Evolutionary conservation across 1,140 invertebrate species (phyloP).

Genomic region (Paraescarpia echinospica): DNA sequence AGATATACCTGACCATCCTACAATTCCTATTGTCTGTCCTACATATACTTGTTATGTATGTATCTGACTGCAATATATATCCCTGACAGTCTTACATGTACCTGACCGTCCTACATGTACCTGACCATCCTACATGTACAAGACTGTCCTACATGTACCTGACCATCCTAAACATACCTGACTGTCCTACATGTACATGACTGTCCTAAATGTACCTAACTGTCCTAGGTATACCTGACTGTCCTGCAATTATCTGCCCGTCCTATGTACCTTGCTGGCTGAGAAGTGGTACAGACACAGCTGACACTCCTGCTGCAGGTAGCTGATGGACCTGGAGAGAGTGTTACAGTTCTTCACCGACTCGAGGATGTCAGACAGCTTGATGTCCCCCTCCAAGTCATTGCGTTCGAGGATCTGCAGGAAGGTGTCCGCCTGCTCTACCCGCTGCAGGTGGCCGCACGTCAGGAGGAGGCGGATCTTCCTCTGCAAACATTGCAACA

Average conservation of each 20-base stretch:
- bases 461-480: background rate
- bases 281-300: background rate
- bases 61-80: too few relatives aligned
- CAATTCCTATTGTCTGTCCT: background rate
- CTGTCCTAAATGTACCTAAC: too few relatives aligned
- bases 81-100: too few relatives aligned
- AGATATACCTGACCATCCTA: background rate
- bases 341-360: background rate
- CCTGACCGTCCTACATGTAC: too few relatives aligned
- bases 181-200: too few relatives aligned
- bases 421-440: background rate
- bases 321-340: background rate
- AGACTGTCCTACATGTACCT: too few relatives aligned
- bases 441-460: background rate
- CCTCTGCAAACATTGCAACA: background rate
- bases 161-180: too few relatives aligned
- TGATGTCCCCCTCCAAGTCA: background rate
- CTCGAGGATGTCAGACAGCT: background rate
- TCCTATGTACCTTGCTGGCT: background rate
- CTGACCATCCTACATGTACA: too few relatives aligned
- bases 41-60: too few relatives aligned
- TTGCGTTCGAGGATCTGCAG: background rate
- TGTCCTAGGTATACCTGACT: too few relatives aligned
- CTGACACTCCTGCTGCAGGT: slow-evolving; percentile 10
- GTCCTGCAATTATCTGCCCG: background rate